Evolutionary conservation across 2,888 invertebrate genomes (phyloP).

Genomic region (Cylindroiulus punctatus): DNA sequence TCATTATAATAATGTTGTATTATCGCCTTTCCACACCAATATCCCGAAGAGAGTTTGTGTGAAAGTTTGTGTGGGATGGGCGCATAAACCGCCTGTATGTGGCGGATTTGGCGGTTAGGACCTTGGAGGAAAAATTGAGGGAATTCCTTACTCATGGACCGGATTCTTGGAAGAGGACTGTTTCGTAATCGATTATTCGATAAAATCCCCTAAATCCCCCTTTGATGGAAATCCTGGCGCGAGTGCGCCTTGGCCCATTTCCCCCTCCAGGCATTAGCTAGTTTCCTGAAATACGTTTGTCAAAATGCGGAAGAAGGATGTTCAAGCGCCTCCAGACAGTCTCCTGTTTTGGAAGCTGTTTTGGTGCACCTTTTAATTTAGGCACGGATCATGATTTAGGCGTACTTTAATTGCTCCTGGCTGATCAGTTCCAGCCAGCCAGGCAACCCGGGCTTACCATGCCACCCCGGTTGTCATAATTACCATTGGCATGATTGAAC

Average conservation of each 20-base stretch:
- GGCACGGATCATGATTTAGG: too few species aligned
- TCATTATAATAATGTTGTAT: not conserved
- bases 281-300: constrained; percentile 42
- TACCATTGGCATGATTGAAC: not conserved
- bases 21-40: not conserved
- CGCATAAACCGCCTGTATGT: not conserved
- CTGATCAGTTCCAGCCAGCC: not conserved
- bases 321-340: not conserved
- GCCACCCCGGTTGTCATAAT: not conserved
- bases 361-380: too few species aligned
- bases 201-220: not conserved
- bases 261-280: not conserved
- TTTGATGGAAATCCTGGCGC: not conserved
- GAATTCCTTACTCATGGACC: not conserved
- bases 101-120: not conserved
- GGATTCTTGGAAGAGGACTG: not conserved
- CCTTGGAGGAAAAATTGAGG: not conserved
- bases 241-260: not conserved
- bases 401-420: not conserved
- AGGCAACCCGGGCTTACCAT: not conserved
- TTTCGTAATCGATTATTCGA: constrained; percentile 10
- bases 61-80: not conserved
- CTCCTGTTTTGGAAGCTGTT: not conserved
- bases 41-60: not conserved
- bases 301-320: constrained; percentile 37